Conservation (phyloP, 2,113 vertebrate genomes). For the Lophochroa leadbeateri region DNA sequence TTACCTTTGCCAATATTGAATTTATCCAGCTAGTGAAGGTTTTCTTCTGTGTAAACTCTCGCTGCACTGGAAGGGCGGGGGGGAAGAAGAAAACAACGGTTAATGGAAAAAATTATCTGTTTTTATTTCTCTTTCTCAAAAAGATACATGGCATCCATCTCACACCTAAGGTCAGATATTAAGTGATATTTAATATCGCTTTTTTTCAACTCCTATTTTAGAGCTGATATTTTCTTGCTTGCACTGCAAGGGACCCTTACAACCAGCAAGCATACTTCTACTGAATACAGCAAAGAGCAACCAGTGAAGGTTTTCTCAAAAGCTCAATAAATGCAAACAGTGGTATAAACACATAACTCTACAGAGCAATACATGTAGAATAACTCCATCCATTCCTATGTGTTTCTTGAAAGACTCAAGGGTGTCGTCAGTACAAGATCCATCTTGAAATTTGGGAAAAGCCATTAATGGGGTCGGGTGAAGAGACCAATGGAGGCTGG, state of each 20-base stretch:
- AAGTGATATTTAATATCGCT: background rate
- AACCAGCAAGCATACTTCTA: background rate
- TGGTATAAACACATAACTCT: background rate
- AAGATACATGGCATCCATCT: background rate
- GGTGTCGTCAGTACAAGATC: background rate
- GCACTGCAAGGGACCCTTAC: background rate
- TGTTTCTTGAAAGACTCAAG: background rate
- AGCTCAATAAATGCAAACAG: background rate
- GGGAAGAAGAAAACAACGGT: background rate
- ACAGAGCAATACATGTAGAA: background rate
- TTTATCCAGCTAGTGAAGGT: conserved; percentile 98
- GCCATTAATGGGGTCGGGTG: background rate
- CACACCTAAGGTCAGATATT: background rate
- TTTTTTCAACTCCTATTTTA: background rate
- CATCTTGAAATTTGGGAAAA: background rate
- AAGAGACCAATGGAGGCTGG: background rate
- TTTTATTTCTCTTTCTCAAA: background rate
- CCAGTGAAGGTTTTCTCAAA: background rate
- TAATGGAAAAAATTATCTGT: background rate
- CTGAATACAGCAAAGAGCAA: background rate
- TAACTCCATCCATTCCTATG: background rate
- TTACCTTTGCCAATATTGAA: conserved; percentile 91
- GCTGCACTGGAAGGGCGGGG: conserved; percentile 78
- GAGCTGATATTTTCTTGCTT: background rate
- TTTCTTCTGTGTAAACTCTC: conserved; percentile 93